Evolutionary conservation across 2,888 invertebrate species (phyloP).

Genomic region (Sicus ferrugineus): DNA sequence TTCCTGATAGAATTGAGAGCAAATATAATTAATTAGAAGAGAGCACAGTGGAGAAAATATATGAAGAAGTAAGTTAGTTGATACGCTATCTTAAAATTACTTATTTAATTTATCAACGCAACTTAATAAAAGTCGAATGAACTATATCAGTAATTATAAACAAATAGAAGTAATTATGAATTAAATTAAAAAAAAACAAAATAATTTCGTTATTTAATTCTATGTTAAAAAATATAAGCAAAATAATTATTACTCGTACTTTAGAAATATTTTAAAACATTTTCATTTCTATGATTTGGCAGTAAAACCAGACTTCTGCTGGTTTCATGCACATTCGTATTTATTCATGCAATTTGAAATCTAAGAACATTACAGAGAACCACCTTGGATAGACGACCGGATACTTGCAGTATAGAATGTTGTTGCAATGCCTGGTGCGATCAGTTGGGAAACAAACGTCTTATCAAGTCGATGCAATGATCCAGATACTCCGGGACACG

Average conservation of each 20-base stretch:
- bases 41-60: no score
- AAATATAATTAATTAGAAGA: no score
- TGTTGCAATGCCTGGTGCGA: conserved; percentile 4
- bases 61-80: not conserved
- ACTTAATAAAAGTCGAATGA: not conserved
- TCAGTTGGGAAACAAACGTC: conserved; percentile 15
- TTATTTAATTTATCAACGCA: not conserved
- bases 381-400: not conserved
- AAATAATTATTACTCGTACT: no score
- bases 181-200: not conserved
- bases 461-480: not conserved
- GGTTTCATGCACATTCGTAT: no score
- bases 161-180: not conserved
- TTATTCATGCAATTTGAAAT: no score
- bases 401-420: conserved; percentile 20
- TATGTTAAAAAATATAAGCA: no score
- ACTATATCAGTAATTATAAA: not conserved
- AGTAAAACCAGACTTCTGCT: no score
- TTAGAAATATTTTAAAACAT: no score
- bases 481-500: not conserved
- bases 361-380: not conserved
- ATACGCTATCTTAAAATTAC: not conserved
- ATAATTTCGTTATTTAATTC: not conserved
- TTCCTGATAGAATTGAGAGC: no score
- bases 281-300: no score